Conservation (phyloP, 2,113 vertebrate species). For the Collichthys lucidus region DNA sequence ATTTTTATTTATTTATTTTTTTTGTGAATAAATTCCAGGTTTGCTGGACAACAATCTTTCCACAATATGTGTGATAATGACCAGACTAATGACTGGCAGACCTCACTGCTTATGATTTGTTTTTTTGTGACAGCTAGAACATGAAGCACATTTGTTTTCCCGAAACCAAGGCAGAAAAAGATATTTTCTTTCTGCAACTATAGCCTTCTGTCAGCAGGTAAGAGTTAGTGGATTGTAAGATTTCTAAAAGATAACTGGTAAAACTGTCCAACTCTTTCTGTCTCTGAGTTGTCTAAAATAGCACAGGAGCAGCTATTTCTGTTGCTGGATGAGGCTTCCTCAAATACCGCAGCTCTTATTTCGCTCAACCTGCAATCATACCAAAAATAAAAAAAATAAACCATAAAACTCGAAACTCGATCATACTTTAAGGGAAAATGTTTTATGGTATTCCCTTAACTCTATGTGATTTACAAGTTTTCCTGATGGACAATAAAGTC, state of each 20-base stretch:
- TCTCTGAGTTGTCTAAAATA: neutral
- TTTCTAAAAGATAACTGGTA: neutral
- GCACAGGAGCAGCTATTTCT: neutral
- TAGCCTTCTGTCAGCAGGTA: too few relatives aligned
- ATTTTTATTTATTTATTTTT: neutral
- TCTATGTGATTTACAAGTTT: too few relatives aligned
- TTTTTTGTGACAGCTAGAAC: neutral
- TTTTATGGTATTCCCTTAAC: too few relatives aligned
- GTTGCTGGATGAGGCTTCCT: neutral
- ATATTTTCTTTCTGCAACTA: neutral
- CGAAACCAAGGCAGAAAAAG: neutral
- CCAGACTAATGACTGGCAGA: conserved; percentile 13
- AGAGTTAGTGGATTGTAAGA: neutral
- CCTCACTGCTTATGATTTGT: neutral
- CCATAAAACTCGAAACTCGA: too few relatives aligned
- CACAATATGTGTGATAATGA: conserved; percentile 15
- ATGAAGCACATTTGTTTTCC: neutral
- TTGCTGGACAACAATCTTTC: conserved; percentile 1
- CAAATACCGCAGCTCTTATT: neutral
- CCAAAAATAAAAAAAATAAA: too few relatives aligned
- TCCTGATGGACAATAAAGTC: too few relatives aligned
- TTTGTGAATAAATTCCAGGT: conserved; percentile 10
- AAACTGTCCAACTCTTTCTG: neutral
- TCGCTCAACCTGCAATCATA: neutral
- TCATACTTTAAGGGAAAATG: too few relatives aligned